Evolutionary conservation across 1,140 invertebrate genomes (phyloP).

Genomic region (Schlechtendalia chinensis): DNA sequence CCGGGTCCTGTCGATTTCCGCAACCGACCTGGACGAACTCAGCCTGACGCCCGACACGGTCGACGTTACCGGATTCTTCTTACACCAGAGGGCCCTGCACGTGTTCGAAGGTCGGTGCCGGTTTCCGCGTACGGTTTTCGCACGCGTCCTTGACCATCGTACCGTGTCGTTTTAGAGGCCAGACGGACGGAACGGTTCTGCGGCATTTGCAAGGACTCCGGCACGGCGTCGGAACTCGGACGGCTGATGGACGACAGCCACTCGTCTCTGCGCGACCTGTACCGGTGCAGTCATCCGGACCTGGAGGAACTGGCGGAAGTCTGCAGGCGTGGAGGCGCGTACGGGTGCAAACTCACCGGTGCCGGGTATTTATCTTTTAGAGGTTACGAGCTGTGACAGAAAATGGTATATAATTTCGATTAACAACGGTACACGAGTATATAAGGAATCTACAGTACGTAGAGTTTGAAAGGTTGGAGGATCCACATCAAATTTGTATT

Average conservation of each 20-base stretch:
- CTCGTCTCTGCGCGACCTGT: slow-evolving; percentile 76
- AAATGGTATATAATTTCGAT: too few species aligned
- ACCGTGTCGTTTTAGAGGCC: slow-evolving; percentile 64
- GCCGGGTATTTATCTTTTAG: too few species aligned
- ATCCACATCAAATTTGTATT: too few species aligned
- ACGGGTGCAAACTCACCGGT: slow-evolving; percentile 89
- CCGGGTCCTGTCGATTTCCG: slow-evolving; percentile 64
- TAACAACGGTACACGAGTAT: too few species aligned
- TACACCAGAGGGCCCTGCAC: slow-evolving; percentile 82
- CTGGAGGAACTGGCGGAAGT: slow-evolving; percentile 81
- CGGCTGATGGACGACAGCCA: slow-evolving; percentile 88
- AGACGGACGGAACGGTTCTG: slow-evolving; percentile 75
- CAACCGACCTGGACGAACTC: slow-evolving; percentile 65
- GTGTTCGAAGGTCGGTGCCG: slow-evolving; percentile 69
- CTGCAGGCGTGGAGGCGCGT: slow-evolving; percentile 69
- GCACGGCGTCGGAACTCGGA: slow-evolving; percentile 67
- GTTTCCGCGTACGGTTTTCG: too few species aligned
- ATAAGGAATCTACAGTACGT: too few species aligned
- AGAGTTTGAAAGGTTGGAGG: too few species aligned
- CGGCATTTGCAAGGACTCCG: slow-evolving; percentile 66
- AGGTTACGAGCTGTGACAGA: too few species aligned
- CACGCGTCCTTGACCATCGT: too few species aligned
- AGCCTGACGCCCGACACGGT: slow-evolving; percentile 71
- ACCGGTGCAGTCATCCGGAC: slow-evolving; percentile 90
- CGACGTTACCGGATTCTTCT: slow-evolving; percentile 71